A percentile compares a stretch with the other conserved stretches of the same genome.
These are phyloP conservation scores for Gymnorhina tibicen DNA, from an alignment of 2,113 vertebrate genomes.

Conservation along the genomic window DNA sequence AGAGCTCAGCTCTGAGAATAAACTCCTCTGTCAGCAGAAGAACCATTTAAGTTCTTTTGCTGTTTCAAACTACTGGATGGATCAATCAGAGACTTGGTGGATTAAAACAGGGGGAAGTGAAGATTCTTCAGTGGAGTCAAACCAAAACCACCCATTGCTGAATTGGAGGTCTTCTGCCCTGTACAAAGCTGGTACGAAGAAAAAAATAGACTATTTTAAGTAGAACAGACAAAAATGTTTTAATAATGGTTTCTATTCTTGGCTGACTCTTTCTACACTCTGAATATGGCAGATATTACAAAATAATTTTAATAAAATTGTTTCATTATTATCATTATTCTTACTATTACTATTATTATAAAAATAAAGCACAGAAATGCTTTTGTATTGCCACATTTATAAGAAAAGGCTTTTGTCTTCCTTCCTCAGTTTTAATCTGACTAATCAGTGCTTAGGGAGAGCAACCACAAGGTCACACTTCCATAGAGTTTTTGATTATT, in stretches of 20 bases:
- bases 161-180: not conserved
- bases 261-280: not conserved
- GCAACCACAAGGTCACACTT: not conserved
- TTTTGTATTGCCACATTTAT: not conserved
- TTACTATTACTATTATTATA: not conserved
- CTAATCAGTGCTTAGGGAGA: not conserved
- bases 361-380: not conserved
- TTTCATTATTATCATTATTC: not conserved
- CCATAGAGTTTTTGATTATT: not conserved
- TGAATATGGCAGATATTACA: not conserved
- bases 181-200: not conserved
- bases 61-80: not conserved
- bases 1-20: not conserved
- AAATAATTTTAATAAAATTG: not conserved
- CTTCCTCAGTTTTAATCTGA: not conserved
- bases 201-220: not conserved
- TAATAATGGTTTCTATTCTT: not conserved
- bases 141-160: not conserved
- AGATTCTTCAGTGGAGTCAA: accelerated
- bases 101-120: not conserved
- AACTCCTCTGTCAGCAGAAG: not conserved
- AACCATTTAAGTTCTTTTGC: not conserved
- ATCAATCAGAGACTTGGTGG: not conserved
- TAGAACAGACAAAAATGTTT: not conserved
- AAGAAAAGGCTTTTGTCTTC: not conserved